Evolutionary conservation across 2,888 invertebrate genomes (phyloP).

Genomic region (Callinectes sapidus): DNA sequence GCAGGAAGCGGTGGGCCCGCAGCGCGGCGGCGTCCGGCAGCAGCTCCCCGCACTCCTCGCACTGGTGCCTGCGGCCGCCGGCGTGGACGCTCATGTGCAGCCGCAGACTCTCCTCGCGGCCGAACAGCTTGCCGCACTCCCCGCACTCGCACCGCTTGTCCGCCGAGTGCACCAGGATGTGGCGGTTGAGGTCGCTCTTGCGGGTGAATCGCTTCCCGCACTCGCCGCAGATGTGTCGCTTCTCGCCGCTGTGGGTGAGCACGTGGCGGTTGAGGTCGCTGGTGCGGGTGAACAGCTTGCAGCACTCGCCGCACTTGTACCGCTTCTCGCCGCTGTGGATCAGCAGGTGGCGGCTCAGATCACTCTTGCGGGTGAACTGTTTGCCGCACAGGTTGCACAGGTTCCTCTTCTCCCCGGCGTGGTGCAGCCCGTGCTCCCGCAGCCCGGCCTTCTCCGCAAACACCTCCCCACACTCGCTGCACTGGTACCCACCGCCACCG

Average conservation of each 20-base stretch:
- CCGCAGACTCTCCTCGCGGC: constrained; percentile 49
- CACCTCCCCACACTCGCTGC: constrained; percentile 39
- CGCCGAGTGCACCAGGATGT: constrained; percentile 41
- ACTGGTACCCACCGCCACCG: constrained; percentile 27
- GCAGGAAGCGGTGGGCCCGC: constrained; percentile 47
- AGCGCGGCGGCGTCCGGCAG: constrained; percentile 32
- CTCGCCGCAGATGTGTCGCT: constrained; percentile 45
- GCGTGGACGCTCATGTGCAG: constrained; percentile 43
- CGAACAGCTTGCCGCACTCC: constrained; percentile 45
- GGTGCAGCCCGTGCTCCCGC: not conserved
- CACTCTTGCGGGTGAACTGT: constrained; percentile 53
- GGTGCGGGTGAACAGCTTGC: constrained; percentile 53
- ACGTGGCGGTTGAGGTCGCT: constrained; percentile 55
- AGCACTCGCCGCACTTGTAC: constrained; percentile 46
- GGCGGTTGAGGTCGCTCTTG: constrained; percentile 53
- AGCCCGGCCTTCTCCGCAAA: constrained; percentile 22
- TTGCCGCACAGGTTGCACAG: constrained; percentile 53
- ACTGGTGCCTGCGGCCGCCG: constrained; percentile 27
- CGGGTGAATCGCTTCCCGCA: constrained; percentile 53
- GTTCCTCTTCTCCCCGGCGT: constrained; percentile 35
- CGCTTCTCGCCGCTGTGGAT: constrained; percentile 54
- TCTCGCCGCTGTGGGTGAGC: constrained; percentile 51
- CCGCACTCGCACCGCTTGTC: constrained; percentile 45
- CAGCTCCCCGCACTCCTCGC: constrained; percentile 55
- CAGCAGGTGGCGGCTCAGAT: constrained; percentile 46